phyloP scores from a whole-genome alignment of 2,113 vertebrate genomes.

The Dasypus novemcinctus region DNA sequence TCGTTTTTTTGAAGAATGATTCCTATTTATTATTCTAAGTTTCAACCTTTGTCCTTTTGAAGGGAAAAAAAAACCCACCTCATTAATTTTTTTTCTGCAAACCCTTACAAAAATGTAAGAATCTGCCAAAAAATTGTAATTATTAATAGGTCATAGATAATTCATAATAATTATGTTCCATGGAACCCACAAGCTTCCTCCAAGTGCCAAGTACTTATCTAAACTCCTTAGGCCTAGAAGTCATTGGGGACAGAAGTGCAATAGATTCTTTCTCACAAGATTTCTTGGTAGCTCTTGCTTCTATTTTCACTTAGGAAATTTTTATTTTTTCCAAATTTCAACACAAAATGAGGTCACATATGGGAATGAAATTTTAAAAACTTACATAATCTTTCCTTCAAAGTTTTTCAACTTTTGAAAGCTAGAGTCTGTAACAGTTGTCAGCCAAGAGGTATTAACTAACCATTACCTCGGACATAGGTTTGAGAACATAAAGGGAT shows the following conservation, averaged over 20 bases:
- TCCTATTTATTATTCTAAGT: background rate
- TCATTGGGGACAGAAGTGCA: background rate
- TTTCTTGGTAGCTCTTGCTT: background rate
- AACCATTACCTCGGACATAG: background rate
- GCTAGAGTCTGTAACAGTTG: background rate
- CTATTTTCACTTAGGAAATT: background rate
- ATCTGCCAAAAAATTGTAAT: constrained; percentile 10
- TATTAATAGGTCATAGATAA: background rate
- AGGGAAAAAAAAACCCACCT: background rate
- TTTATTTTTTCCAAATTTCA: background rate
- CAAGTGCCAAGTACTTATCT: background rate
- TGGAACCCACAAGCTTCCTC: background rate
- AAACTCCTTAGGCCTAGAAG: background rate
- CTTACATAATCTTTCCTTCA: constrained; percentile 24
- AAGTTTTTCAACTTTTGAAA: constrained; percentile 18
- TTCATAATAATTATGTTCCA: background rate
- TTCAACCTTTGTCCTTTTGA: background rate
- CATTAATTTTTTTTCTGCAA: background rate
- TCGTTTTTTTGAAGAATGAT: constrained; percentile 29
- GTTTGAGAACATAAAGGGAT: background rate
- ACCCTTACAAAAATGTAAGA: constrained; percentile 30
- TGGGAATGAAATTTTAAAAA: background rate
- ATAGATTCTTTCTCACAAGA: background rate
- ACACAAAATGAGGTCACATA: background rate
- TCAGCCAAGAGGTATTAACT: background rate